phyloP scores from a whole-genome alignment of 2,888 invertebrate species.

The Rhynchonema sp. region DNA sequence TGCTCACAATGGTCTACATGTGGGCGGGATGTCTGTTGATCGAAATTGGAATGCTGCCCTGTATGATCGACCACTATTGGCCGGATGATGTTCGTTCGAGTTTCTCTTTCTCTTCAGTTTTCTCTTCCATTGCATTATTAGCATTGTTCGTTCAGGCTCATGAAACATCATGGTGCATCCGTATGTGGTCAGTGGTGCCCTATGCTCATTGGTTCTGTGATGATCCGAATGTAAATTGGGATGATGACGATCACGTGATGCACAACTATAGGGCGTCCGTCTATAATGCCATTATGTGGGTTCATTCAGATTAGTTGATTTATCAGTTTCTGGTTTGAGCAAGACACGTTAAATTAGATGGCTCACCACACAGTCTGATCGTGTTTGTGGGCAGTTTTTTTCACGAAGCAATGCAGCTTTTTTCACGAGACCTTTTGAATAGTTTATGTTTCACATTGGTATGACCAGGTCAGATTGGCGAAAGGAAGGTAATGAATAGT shows the following conservation, averaged over 20 bases:
- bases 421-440: too few relatives aligned
- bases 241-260: not conserved
- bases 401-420: too few relatives aligned
- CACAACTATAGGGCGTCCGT: not conserved
- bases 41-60: slow-evolving; percentile 24
- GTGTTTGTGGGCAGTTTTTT: too few relatives aligned
- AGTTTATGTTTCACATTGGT: too few relatives aligned
- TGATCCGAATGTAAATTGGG: not conserved
- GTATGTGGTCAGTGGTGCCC: not conserved
- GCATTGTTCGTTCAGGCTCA: too few relatives aligned
- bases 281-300: not conserved
- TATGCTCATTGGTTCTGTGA: not conserved
- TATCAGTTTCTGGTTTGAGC: too few relatives aligned
- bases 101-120: not conserved
- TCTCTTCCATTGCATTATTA: too few relatives aligned
- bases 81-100: not conserved
- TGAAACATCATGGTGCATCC: not conserved
- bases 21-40: slow-evolving; percentile 50
- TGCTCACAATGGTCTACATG: slow-evolving; percentile 74
- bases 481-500: too few relatives aligned
- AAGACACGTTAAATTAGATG: too few relatives aligned
- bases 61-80: slow-evolving; percentile 29
- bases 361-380: too few relatives aligned
- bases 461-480: too few relatives aligned
- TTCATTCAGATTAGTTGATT: too few relatives aligned